A percentile compares a stretch with the other conserved stretches of the same genome.
Evolutionary conservation across 1,140 invertebrate genomes (phyloP).

Genomic region (Periplaneta americana): DNA sequence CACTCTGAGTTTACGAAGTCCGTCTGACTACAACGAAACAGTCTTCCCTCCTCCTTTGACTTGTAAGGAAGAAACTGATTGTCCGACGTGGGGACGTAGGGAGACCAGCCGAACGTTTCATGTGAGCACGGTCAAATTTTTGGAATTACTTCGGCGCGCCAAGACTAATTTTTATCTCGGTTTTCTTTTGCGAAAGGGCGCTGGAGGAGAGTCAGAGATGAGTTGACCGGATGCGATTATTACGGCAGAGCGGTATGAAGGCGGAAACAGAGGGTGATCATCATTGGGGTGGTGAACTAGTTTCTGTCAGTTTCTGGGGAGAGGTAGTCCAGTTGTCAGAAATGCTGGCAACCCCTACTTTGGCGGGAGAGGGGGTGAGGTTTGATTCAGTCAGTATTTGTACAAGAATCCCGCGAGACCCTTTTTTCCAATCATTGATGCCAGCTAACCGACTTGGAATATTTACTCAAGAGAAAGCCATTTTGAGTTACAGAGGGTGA

Average conservation of each 20-base stretch:
- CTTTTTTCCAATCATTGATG: background rate
- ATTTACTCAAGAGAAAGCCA: background rate
- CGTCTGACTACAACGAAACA: too few relatives aligned
- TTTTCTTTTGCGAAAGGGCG: background rate
- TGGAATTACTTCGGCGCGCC: background rate
- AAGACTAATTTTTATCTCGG: background rate
- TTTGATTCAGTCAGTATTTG: background rate
- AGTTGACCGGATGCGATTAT: background rate
- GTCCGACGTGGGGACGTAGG: too few relatives aligned
- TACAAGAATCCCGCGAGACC: background rate
- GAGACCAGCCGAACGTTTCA: background rate
- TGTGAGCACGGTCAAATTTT: background rate
- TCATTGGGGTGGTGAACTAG: background rate
- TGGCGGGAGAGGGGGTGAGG: too few relatives aligned
- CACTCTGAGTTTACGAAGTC: too few relatives aligned
- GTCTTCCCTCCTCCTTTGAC: too few relatives aligned
- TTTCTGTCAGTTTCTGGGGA: background rate
- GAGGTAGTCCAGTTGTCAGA: background rate
- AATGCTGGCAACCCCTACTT: background rate
- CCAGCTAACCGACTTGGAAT: background rate
- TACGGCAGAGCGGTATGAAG: background rate
- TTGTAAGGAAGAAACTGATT: too few relatives aligned
- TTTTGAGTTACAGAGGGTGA: background rate
- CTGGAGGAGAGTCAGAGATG: background rate
- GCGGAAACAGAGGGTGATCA: background rate